phyloP scores from a whole-genome alignment of 2,113 vertebrate species.

The Sigmodon hispidus region DNA sequence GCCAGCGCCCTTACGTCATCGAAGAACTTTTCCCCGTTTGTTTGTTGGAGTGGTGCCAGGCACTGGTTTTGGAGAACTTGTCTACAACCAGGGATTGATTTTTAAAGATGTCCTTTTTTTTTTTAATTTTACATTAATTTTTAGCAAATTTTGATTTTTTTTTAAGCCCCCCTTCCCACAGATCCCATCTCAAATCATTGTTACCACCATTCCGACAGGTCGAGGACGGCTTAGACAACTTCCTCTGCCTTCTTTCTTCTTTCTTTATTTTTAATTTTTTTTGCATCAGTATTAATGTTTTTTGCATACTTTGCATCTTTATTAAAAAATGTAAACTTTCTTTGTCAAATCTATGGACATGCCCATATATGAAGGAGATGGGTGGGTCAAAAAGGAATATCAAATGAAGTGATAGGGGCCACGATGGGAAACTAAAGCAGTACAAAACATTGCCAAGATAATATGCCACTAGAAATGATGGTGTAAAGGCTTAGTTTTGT shows the following conservation, averaged over 20 bases:
- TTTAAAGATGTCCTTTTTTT: conserved; percentile 88
- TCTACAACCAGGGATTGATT: conserved; percentile 97
- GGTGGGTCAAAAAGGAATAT: conserved; percentile 88
- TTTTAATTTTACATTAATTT: conserved; percentile 14
- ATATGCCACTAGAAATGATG: conserved; percentile 88
- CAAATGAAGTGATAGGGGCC: conserved; percentile 90
- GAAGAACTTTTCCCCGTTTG: conserved; percentile 91
- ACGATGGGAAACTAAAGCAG: conserved; percentile 83
- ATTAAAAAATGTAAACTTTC: conserved; percentile 91
- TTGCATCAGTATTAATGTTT: conserved; percentile 96
- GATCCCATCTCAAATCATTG: conserved; percentile 91
- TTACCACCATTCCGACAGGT: conserved; percentile 91
- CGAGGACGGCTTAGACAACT: conserved; percentile 86
- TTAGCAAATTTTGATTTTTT: conserved; percentile 63
- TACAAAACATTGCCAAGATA: conserved; percentile 83
- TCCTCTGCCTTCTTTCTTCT: conserved; percentile 86
- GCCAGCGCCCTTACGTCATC: conserved; percentile 75
- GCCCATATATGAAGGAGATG: conserved; percentile 93
- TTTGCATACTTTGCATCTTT: conserved; percentile 88
- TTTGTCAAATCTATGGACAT: conserved; percentile 90
- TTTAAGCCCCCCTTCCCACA: conserved; percentile 81
- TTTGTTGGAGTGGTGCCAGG: conserved; percentile 94
- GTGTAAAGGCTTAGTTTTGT: conserved; percentile 89
- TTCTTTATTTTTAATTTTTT: conserved; percentile 80
- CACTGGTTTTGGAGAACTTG: conserved; percentile 95